A percentile compares a stretch with the other conserved stretches of the same genome.
phyloP scores from a whole-genome alignment of 2,888 invertebrate species.

The Isotomurus palustris region DNA sequence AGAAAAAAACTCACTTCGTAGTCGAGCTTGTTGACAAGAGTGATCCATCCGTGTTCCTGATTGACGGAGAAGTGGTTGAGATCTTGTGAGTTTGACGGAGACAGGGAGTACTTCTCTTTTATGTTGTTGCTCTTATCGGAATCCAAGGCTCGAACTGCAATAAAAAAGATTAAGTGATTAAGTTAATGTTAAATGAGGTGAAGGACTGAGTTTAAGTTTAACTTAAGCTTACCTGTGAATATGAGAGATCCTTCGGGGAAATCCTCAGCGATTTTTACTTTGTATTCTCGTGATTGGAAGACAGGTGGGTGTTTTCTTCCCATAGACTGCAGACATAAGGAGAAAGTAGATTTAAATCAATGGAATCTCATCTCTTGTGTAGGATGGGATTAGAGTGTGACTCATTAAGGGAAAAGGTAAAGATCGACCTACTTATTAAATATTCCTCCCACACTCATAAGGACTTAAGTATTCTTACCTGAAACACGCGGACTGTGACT shows the following conservation, averaged over 20 bases:
- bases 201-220: too few relatives aligned
- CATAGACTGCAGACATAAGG: conserved; percentile 20
- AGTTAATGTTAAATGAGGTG: background rate
- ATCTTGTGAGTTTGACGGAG: conserved; percentile 46
- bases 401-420: background rate
- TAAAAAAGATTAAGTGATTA: conserved; percentile 2
- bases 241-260: conserved; percentile 45
- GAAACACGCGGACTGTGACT: conserved; percentile 44
- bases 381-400: background rate
- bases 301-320: conserved; percentile 38
- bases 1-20: conserved; percentile 36
- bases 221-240: conserved; percentile 38
- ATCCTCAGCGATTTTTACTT: conserved; percentile 45
- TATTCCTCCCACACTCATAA: background rate
- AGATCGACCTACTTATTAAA: background rate
- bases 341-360: background rate
- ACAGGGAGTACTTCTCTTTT: conserved; percentile 75
- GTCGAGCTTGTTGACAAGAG: conserved; percentile 44
- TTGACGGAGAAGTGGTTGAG: conserved; percentile 44
- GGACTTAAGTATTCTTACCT: conserved; percentile 20
- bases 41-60: conserved; percentile 46
- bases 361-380: background rate
- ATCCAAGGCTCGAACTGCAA: conserved; percentile 62
- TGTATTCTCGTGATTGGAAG: conserved; percentile 40
- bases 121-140: conserved; percentile 76